These are phyloP conservation scores for Drosophila kanekoi DNA, from an alignment of 2,888 invertebrate species.

Conservation along the genomic window DNA sequence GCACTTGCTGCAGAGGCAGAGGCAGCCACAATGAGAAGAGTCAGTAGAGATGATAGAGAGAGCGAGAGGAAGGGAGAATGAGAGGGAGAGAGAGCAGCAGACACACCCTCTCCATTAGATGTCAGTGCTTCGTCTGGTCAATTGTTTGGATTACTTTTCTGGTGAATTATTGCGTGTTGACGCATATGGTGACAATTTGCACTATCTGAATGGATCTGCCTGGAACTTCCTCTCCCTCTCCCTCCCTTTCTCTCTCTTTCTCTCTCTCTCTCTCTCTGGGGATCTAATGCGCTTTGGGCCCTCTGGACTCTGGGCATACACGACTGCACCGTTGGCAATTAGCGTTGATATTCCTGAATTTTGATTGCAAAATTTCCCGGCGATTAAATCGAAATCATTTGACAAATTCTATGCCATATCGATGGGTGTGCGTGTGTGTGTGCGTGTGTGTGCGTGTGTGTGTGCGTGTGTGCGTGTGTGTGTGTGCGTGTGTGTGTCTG, in stretches of 20 bases:
- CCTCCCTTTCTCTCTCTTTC: constrained; percentile 8
- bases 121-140: constrained; percentile 76
- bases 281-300: constrained; percentile 69
- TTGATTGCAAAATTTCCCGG: constrained; percentile 79
- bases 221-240: constrained; percentile 14
- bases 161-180: constrained; percentile 86
- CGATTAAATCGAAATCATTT: constrained; percentile 84
- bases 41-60: not conserved
- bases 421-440: constrained; percentile 2
- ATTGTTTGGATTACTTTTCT: constrained; percentile 85
- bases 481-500: constrained; percentile 5
- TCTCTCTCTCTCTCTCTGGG: constrained; percentile 18
- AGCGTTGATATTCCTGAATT: constrained; percentile 78
- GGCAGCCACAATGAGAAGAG: constrained; percentile 25
- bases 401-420: constrained; percentile 41
- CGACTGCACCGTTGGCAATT: constrained; percentile 70
- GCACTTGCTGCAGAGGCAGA: constrained; percentile 58
- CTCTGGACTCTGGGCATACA: constrained; percentile 44
- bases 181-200: constrained; percentile 85
- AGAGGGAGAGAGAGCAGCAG: constrained; percentile 26
- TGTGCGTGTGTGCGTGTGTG: constrained; percentile 9
- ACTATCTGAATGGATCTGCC: constrained; percentile 33
- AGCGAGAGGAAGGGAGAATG: not conserved
- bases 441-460: constrained; percentile 15
- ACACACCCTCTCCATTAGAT: constrained; percentile 80